A percentile compares a stretch with the other conserved stretches of the same genome.
These are phyloP conservation scores for Trichosurus vulpecula DNA, from an alignment of 2,797 vertebrate genomes.

Conservation along the genomic window DNA sequence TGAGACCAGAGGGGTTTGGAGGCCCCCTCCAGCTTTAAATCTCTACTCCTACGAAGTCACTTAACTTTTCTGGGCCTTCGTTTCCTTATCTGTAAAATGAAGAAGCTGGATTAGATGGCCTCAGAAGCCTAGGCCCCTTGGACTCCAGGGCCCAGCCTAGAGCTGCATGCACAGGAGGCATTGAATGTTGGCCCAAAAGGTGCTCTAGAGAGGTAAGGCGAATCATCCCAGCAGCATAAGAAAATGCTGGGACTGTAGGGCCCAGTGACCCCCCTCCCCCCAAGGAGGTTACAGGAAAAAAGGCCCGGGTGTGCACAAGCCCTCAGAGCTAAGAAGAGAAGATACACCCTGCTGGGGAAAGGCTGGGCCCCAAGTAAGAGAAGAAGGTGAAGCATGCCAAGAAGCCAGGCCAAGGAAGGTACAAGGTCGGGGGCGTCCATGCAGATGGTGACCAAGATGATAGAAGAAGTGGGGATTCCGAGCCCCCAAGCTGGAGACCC, in stretches of 20 bases:
- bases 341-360: neutral
- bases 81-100: neutral
- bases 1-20: neutral
- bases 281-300: neutral
- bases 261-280: neutral
- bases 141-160: neutral
- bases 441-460: neutral
- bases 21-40: neutral
- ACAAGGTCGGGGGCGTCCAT: fast-evolving
- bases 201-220: neutral
- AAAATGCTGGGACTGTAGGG: neutral
- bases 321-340: neutral
- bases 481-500: too few species aligned
- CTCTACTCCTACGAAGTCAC: neutral
- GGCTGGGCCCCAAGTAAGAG: neutral
- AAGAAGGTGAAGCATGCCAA: neutral
- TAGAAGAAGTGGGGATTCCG: fast-evolving
- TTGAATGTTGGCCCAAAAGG: neutral
- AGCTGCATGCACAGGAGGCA: neutral
- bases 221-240: neutral
- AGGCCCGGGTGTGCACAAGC: neutral
- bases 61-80: neutral
- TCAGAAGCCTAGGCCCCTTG: neutral
- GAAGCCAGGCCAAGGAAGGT: neutral
- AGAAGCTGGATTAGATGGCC: too few species aligned